A percentile compares a stretch with the other conserved stretches of the same genome.
Evolutionary conservation across 2,797 vertebrate genomes (phyloP).

Genomic region (Cryptoblepharus egeriae): DNA sequence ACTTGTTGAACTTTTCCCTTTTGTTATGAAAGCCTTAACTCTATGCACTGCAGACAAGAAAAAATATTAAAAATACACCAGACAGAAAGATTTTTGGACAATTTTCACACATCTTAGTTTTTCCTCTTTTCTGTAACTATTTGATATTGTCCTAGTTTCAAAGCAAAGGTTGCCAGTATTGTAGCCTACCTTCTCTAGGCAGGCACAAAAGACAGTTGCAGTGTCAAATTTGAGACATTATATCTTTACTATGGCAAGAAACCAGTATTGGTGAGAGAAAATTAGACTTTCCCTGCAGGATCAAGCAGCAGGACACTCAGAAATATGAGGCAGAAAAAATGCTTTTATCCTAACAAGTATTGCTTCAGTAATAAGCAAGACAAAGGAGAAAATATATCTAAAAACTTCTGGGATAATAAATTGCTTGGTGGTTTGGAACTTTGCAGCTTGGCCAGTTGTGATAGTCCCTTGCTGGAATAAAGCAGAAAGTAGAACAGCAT

Average conservation of each 20-base stretch:
- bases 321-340: not conserved
- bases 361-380: conserved; percentile 8
- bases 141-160: not conserved
- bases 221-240: conserved; percentile 22
- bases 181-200: not conserved
- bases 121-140: not conserved
- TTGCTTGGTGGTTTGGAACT: conserved; percentile 2
- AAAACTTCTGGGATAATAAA: conserved; percentile 18
- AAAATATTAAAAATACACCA: too few relatives aligned
- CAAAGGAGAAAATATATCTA: not conserved
- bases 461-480: not conserved
- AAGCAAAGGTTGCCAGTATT: not conserved
- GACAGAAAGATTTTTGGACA: not conserved
- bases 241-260: conserved; percentile 9
- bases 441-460: not conserved
- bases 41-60: not conserved
- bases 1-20: not conserved
- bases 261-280: conserved; percentile 10
- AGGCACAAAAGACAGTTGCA: not conserved
- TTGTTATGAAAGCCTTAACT: not conserved
- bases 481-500: not conserved
- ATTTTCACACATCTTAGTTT: not conserved
- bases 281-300: not conserved
- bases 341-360: conserved; percentile 19
- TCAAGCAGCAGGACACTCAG: conserved; percentile 7